Evolutionary conservation across 2,797 vertebrate genomes (phyloP), one percentile per base, ranked within the genome.

Genomic region (Sebastes trivittatus): DNA sequence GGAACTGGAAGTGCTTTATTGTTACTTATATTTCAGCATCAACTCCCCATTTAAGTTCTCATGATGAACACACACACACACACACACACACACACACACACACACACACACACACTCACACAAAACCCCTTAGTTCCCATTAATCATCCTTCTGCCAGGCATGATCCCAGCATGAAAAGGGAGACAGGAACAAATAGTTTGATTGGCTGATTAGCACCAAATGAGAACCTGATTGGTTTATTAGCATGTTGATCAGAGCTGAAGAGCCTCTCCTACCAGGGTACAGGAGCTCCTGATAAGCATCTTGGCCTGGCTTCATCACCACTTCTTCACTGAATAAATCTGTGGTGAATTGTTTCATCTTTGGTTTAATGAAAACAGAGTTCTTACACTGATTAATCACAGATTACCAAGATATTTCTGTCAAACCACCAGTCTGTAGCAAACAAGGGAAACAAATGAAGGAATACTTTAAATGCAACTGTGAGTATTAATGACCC

Each of bases 171-270:
- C 85, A 83, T 83, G 82, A 77, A 87, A 78, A 22, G 78, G 52
- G 68, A 81, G 63, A 77, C 78, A 72, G 80, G 69, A 93, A 93
- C 85, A 92, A 92, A 91, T 77, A 78, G 66, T 85, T 87, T 92
- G 88, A 94, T 92, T 92, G 87, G 84, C 60, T 92, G 87, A 92
- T 92, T 87, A 89, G 80, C 61, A 76, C 25, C 66, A 85, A 84
- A 88, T 89, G 82, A 85, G 78, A 81, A 83, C 36, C 82, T 92
- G 89, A 93, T 90, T 93, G 91, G 88, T 90, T 89, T 86, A 91
- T 92, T 89, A 90, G 77, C 78, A 86, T 83, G 78, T 72, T 89
- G 87, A 90, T 93, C 89, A 79, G 83, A 83, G 59, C 73, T 83
- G 69, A 67, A 87, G 81, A 85, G 86, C 23, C 55, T 88, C 75